Base-by-base conservation (phyloP, 2,888 invertebrate species). In the Selenia dentaria region DNA sequence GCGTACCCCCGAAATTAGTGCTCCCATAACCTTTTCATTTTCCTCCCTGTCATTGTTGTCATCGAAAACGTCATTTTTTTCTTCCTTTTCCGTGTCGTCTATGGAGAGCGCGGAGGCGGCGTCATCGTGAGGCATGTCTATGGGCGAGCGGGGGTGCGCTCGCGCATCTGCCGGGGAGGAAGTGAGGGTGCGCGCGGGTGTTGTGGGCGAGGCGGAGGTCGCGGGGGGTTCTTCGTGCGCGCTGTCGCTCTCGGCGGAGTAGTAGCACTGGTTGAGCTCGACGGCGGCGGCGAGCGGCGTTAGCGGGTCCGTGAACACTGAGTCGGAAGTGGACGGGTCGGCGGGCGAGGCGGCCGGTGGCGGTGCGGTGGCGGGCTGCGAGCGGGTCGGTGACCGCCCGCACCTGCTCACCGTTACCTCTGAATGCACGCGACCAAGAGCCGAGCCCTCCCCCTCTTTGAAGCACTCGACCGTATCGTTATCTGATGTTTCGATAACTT, bases 261-360 rank as follows among this genome's bases (percentile, higher is more conserved):
- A 91, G 74, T 92, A 92, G 73, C 92, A 92, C 83, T 92, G 92
- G 88, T 93, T 93, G 70, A 92, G 90, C 79, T 93, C 93, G 61
- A 93, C 91, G 68, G 92, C 93, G 68, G 92, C 93, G 51, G 53
- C 46, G 65, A 91, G 91, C 71, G 93, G 92, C 75, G 92, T 92
- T 61, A 92, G 87, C 61, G 95, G 94, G 79, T 95, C 95, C 62
- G 95, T 95, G 87, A 95, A 95, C 78, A 95, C 93, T 71, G 95
- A 95, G 79, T 94, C 94, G 56, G 94, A 93, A 67, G 92, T 93
- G 62, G 94, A 94, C 56, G 91, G 92, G 70, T 87, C 91, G 68
- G 89, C 92, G 60, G 91, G 92, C 59, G 83, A 80, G 64, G 66
- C 68, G 59, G 67, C 65, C 67, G 59, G 70, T 54, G 57, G 54